phyloP scores from a whole-genome alignment of 2,888 invertebrate genomes.

The Epistrophella euchroma region DNA sequence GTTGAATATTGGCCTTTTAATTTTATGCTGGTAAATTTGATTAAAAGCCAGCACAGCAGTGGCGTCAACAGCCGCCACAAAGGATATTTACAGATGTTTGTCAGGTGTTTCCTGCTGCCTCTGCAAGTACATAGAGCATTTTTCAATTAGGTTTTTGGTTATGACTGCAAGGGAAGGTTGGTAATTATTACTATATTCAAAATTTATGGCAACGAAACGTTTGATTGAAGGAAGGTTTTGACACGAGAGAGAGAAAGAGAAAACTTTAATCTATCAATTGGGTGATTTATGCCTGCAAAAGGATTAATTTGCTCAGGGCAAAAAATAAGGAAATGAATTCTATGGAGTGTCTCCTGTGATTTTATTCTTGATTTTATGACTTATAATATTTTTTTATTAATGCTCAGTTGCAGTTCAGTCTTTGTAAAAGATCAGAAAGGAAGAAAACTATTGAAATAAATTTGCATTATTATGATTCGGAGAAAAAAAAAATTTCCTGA shows the following conservation, averaged over 20 bases:
- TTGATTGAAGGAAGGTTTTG: constrained; percentile 29
- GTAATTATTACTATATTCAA: constrained; percentile 50
- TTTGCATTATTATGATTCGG: too few relatives aligned
- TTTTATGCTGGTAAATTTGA: constrained; percentile 74
- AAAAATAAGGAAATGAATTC: not conserved
- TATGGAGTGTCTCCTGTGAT: too few relatives aligned
- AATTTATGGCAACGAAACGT: constrained; percentile 24
- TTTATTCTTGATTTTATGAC: not conserved
- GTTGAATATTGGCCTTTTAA: constrained; percentile 67
- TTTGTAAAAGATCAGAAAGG: too few relatives aligned
- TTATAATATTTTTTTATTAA: too few relatives aligned
- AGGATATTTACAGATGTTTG: constrained; percentile 65
- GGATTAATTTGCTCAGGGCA: not conserved
- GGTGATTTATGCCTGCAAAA: not conserved
- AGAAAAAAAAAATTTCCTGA: too few relatives aligned
- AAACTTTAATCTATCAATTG: constrained; percentile 28
- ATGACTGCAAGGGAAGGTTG: constrained; percentile 31
- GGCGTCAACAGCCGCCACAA: constrained; percentile 42
- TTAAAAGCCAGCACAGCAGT: constrained; percentile 62
- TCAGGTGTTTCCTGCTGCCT: constrained; percentile 70
- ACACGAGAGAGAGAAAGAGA: not conserved
- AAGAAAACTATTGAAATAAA: too few relatives aligned
- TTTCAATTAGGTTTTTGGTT: constrained; percentile 60
- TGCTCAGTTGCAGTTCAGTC: too few relatives aligned
- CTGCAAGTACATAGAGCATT: constrained; percentile 22